phyloP scores from a whole-genome alignment of 1,140 invertebrate species.

The Drosophila biarmipes region DNA sequence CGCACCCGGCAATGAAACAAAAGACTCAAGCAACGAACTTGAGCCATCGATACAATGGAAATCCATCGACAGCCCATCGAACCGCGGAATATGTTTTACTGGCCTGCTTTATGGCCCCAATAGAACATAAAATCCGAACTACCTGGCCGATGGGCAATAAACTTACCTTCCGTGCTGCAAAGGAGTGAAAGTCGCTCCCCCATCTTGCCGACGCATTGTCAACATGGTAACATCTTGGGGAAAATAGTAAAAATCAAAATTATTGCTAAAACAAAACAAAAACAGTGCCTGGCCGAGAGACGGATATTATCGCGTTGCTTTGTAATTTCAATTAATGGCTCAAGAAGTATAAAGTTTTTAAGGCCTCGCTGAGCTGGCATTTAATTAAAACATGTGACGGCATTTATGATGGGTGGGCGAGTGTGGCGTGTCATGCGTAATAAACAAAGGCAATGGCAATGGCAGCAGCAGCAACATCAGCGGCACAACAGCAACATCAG shows the following conservation, averaged over 20 bases:
- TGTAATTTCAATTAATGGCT: slow-evolving; percentile 73
- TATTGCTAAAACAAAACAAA: slow-evolving; percentile 57
- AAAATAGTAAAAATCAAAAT: slow-evolving; percentile 58
- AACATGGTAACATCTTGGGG: slow-evolving; percentile 48
- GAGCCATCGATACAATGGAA: slow-evolving; percentile 5
- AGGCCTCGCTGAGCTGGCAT: slow-evolving; percentile 45
- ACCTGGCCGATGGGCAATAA: slow-evolving; percentile 33
- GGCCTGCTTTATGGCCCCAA: slow-evolving; percentile 60
- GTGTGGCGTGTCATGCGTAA: slow-evolving; percentile 54
- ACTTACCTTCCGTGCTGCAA: slow-evolving; percentile 45
- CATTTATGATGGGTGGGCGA: slow-evolving; percentile 70
- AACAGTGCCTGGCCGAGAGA: slow-evolving; percentile 3
- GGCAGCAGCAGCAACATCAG: slow-evolving; percentile 25
- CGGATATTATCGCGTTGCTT: slow-evolving; percentile 36
- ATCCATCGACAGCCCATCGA: slow-evolving; percentile 6
- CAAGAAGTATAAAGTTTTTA: slow-evolving; percentile 62
- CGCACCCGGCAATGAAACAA: slow-evolving; percentile 57
- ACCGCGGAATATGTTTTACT: slow-evolving; percentile 28
- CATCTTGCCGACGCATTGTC: slow-evolving; percentile 38
- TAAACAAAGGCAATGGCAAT: slow-evolving; percentile 67
- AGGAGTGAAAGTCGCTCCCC: slow-evolving; percentile 55
- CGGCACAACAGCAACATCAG: slow-evolving; percentile 1
- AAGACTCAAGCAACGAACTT: slow-evolving; percentile 73
- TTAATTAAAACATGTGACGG: slow-evolving; percentile 76
- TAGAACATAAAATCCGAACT: slow-evolving; percentile 68